Conservation (phyloP, 1,140 invertebrate genomes). For the honey bee (Apis mellifera) region Amel_HAv3.1 CM009945.2:7719501-7720000, state of each 20-base stretch:
- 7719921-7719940: not conserved
- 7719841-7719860: not conserved
- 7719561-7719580: too few relatives aligned
- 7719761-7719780: not conserved
- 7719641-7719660: not conserved
- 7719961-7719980: constrained; percentile 84
- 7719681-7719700: constrained; percentile 1
- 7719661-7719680: too few relatives aligned
- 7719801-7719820: not conserved
- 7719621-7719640: too few relatives aligned
- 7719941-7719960: not conserved
- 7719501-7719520: not conserved
- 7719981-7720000: constrained; percentile 89
- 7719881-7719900: not conserved
- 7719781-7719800: not conserved
- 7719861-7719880: too few relatives aligned
- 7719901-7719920: not conserved
- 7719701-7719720: too few relatives aligned
- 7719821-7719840: not conserved
- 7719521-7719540: not conserved
- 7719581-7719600: not conserved
- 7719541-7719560: not conserved
- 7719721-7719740: not conserved
- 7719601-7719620: not conserved
- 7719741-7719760: not conserved